Conservation (phyloP, 2,113 vertebrate species). For the Elanoides forficatus region DNA sequence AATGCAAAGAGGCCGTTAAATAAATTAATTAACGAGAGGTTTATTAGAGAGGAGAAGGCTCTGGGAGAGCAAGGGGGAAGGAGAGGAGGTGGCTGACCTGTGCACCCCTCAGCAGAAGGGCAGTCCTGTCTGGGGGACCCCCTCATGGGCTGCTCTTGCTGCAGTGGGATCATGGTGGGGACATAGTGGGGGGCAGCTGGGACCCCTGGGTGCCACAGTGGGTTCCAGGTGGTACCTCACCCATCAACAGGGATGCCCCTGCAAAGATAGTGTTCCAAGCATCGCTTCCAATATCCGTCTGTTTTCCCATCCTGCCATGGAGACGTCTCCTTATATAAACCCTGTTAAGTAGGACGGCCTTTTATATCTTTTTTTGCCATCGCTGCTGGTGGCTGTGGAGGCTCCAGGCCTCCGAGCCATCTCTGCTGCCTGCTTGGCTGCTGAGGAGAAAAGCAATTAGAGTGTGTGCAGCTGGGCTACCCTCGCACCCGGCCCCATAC, state of each 20-base stretch:
- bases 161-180: not conserved
- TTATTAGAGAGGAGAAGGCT: not conserved
- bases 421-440: not conserved
- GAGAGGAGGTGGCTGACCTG: not conserved
- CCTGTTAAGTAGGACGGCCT: not conserved
- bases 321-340: not conserved
- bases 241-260: not conserved
- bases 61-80: not conserved
- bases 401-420: not conserved
- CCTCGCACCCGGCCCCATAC: fast-evolving
- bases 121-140: not conserved
- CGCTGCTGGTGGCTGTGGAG: not conserved
- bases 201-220: too few relatives aligned
- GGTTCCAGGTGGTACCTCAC: not conserved
- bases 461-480: not conserved
- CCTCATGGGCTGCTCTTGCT: not conserved
- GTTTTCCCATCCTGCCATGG: not conserved
- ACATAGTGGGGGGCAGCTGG: not conserved
- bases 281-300: not conserved
- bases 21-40: not conserved
- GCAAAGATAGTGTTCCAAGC: not conserved
- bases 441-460: fast-evolving
- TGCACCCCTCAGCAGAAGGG: not conserved
- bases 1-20: not conserved
- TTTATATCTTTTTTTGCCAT: not conserved